phyloP scores from a whole-genome alignment of 2,113 vertebrate species.

The Maccullochella peelii region DNA sequence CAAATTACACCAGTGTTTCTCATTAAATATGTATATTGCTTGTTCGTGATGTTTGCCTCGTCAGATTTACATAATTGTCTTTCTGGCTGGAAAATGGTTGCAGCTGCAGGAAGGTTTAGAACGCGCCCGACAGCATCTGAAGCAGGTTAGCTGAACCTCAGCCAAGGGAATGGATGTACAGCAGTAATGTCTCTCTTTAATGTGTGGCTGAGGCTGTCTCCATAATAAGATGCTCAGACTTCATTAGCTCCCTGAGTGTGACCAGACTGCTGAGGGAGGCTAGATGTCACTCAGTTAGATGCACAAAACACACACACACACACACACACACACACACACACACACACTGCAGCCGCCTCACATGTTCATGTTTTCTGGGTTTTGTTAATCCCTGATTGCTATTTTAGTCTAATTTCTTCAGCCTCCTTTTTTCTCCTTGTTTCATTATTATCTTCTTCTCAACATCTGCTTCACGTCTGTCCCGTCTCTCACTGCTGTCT shows the following conservation, averaged over 20 bases:
- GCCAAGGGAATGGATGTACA: constrained; percentile 2
- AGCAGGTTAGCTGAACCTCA: constrained; percentile 3
- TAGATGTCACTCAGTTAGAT: constrained; percentile 15
- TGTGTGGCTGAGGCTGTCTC: constrained; percentile 51
- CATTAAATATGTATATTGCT: constrained; percentile 33
- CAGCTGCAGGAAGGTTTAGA: not conserved
- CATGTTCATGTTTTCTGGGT: not conserved
- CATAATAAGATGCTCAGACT: constrained; percentile 64
- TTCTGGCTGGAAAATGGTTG: constrained; percentile 22
- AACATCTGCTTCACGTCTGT: constrained; percentile 7
- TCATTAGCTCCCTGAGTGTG: constrained; percentile 63
- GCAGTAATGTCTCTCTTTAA: constrained; percentile 18
- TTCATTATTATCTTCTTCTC: not conserved
- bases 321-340: not conserved
- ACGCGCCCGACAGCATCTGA: not conserved
- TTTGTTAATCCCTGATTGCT: constrained; percentile 32
- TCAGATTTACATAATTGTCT: constrained; percentile 51
- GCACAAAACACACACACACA: constrained; percentile 4
- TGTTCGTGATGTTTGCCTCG: constrained; percentile 25
- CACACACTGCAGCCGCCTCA: constrained; percentile 11
- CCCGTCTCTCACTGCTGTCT: constrained; percentile 8
- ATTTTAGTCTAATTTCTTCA: constrained; percentile 12
- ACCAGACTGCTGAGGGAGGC: constrained; percentile 62
- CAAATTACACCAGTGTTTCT: not conserved
- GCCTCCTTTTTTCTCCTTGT: not conserved